These are phyloP conservation scores for Gandaritis pyraliata DNA, from an alignment of 2,888 invertebrate genomes.

Conservation along the genomic window DNA sequence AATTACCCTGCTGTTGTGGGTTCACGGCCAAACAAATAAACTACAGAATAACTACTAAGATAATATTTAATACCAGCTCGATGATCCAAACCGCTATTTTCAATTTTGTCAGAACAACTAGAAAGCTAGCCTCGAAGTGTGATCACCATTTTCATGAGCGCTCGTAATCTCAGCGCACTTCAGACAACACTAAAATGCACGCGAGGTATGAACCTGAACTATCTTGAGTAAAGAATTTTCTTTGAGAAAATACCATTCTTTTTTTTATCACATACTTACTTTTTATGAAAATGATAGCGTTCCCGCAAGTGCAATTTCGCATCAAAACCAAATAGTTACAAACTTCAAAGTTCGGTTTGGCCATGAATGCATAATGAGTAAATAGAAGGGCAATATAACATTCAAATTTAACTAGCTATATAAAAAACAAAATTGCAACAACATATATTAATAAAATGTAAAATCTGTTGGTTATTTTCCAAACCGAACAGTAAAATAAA, in stretches of 20 bases:
- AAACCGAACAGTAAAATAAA: background rate
- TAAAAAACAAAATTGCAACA: background rate
- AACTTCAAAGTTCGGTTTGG: conserved; percentile 10
- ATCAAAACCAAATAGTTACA: conserved; percentile 18
- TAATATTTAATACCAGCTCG: conserved; percentile 17
- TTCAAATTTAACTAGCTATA: conserved; percentile 11
- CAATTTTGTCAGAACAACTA: conserved; percentile 26
- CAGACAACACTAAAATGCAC: conserved; percentile 34
- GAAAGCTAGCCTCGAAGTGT: conserved; percentile 29
- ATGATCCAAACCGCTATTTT: conserved; percentile 25
- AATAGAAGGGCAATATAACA: conserved; percentile 6
- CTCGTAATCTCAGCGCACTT: conserved; percentile 24
- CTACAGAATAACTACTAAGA: too few species aligned
- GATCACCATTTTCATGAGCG: conserved; percentile 40
- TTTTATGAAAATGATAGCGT: conserved; percentile 7
- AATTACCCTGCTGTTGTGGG: too few species aligned
- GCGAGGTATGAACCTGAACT: conserved; percentile 11
- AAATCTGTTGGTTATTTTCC: background rate
- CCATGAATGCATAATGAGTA: conserved; percentile 19
- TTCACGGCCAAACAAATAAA: too few species aligned
- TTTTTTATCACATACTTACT: too few species aligned
- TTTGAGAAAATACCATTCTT: too few species aligned
- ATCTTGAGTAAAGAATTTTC: conserved; percentile 6
- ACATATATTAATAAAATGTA: background rate
- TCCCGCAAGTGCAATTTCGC: conserved; percentile 10